phyloP scores from a whole-genome alignment of 2,797 vertebrate species.

The Onychomys torridus region DNA sequence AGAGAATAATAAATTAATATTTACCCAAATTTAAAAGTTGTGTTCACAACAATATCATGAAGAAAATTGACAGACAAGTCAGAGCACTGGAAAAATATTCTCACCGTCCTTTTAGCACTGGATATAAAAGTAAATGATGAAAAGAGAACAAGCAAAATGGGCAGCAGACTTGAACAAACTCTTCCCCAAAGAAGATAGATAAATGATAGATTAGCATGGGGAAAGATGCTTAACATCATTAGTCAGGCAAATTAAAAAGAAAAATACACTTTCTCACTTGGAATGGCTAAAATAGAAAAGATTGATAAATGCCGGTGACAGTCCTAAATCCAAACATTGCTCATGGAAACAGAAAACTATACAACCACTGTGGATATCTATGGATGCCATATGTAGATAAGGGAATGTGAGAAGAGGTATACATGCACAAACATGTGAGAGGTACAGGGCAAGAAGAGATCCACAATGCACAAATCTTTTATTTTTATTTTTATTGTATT shows the following conservation, averaged over 20 bases:
- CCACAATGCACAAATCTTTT: neutral
- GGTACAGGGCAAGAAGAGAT: neutral
- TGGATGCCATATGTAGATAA: neutral
- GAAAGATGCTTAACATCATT: slow-evolving; percentile 53
- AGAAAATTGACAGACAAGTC: slow-evolving; percentile 15
- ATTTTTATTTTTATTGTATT: neutral
- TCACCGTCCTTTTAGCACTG: neutral
- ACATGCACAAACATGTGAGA: neutral
- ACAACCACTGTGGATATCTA: neutral
- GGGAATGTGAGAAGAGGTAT: fast-evolving
- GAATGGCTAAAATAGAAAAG: slow-evolving; percentile 3
- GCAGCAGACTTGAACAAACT: slow-evolving; percentile 65
- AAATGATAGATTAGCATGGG: slow-evolving; percentile 35
- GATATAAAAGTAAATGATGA: slow-evolving; percentile 40
- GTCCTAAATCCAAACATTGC: neutral
- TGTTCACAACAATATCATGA: neutral
- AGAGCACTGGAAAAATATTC: neutral
- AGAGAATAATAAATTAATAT: neutral
- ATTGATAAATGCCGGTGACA: neutral
- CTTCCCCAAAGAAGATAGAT: slow-evolving; percentile 33
- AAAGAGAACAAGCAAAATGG: slow-evolving; percentile 60
- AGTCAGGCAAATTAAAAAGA: slow-evolving; percentile 65
- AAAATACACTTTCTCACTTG: neutral
- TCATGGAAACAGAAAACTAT: neutral
- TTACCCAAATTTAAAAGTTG: slow-evolving; percentile 13